Evolutionary conservation across 2,797 vertebrate genomes (phyloP).

Genomic region (Halcyon leucocephala): DNA sequence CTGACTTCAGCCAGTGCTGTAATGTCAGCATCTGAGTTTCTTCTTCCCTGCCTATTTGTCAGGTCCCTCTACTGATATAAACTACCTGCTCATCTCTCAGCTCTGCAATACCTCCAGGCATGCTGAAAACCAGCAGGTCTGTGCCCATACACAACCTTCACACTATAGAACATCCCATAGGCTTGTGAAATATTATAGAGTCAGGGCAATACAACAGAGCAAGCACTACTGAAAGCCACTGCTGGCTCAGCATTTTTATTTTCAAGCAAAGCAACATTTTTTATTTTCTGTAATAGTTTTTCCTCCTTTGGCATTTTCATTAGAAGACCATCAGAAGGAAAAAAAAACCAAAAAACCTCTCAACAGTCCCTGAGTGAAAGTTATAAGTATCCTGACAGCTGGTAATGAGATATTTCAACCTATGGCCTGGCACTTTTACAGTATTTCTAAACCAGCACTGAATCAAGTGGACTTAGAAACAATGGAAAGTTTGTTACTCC

Average conservation of each 20-base stretch:
- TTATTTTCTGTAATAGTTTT: slow-evolving; percentile 27
- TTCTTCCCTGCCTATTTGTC: neutral
- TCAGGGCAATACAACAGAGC: neutral
- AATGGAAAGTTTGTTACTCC: slow-evolving; percentile 35
- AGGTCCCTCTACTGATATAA: neutral
- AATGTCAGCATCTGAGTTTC: neutral
- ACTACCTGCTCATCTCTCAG: neutral
- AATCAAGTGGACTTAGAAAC: neutral
- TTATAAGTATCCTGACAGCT: slow-evolving; percentile 44
- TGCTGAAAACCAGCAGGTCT: neutral
- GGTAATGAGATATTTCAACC: slow-evolving; percentile 51
- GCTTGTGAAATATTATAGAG: neutral
- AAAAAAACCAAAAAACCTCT: neutral
- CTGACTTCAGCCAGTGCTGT: neutral
- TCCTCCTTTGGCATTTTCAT: slow-evolving; percentile 52
- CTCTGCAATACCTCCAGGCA: neutral
- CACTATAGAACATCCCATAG: neutral
- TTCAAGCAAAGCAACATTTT: slow-evolving; percentile 36
- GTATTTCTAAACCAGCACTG: slow-evolving; percentile 41
- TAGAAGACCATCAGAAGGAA: neutral
- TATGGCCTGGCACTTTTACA: slow-evolving; percentile 37
- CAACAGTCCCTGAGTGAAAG: slow-evolving; percentile 13
- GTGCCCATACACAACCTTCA: fast-evolving
- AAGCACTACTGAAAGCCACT: neutral
- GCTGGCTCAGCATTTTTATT: slow-evolving; percentile 51